Percentiles rank a stretch among this genome's conserved stretches.
These are phyloP conservation scores for Pteronotus mesoamericanus DNA, from an alignment of 2,797 vertebrate genomes.

Conservation along the genomic window DNA sequence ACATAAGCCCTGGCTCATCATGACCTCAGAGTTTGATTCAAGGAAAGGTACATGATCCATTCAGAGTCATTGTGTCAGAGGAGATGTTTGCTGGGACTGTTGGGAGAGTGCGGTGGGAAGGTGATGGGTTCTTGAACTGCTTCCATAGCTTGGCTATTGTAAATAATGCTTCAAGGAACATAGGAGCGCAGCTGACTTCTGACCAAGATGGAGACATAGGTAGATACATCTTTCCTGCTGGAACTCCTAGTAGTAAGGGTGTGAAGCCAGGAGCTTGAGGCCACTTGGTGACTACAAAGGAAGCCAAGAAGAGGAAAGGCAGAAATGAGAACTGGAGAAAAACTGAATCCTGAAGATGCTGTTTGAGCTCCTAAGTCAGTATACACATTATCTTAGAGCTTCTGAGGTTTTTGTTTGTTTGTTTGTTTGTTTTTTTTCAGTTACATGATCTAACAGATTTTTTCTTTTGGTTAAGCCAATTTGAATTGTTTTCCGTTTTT, in stretches of 20 bases:
- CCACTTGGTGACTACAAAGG: neutral
- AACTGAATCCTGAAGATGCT: neutral
- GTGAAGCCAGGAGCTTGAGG: neutral
- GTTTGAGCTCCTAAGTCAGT: neutral
- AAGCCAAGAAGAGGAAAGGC: neutral
- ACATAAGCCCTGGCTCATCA: neutral
- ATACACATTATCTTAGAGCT: neutral
- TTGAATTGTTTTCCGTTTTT: neutral
- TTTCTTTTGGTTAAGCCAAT: neutral
- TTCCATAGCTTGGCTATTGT: too few relatives aligned
- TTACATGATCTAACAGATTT: neutral
- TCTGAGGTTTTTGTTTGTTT: neutral
- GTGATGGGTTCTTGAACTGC: too few relatives aligned
- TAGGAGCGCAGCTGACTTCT: too few relatives aligned
- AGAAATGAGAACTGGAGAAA: neutral
- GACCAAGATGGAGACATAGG: too few relatives aligned
- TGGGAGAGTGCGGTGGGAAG: too few relatives aligned
- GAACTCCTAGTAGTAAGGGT: neutral
- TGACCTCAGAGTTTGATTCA: neutral
- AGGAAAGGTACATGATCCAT: neutral
- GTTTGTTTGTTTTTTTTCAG: too few relatives aligned
- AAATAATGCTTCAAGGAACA: too few relatives aligned
- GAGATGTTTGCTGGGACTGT: neutral
- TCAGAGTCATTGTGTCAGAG: neutral
- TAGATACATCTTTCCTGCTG: neutral